phyloP scores from a whole-genome alignment of 2,797 vertebrate species.

The Takifugu ocellatus region DNA sequence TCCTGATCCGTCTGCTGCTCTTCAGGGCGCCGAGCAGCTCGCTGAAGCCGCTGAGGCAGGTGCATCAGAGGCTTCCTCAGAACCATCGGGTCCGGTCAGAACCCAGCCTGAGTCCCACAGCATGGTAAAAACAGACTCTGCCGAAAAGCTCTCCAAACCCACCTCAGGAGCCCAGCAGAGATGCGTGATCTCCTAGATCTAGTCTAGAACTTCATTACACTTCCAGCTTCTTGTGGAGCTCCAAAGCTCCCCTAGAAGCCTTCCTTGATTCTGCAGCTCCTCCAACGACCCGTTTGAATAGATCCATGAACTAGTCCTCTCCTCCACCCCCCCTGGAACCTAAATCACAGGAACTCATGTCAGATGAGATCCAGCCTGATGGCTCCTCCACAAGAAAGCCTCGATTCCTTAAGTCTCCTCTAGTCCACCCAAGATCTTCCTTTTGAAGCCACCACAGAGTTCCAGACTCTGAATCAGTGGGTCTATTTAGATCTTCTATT shows the following conservation, averaged over 20 bases:
- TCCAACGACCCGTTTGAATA: neutral
- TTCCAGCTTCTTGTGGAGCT: slow-evolving; percentile 9
- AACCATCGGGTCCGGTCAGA: slow-evolving; percentile 49
- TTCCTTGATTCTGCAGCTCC: neutral
- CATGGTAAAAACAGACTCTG: slow-evolving; percentile 73
- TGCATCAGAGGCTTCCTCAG: slow-evolving; percentile 50
- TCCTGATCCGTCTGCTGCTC: neutral
- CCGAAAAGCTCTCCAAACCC: slow-evolving; percentile 51
- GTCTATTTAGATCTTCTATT: neutral
- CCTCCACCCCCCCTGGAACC: neutral
- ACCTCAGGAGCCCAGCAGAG: slow-evolving; percentile 55
- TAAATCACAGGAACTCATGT: neutral
- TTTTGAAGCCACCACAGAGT: too few species aligned
- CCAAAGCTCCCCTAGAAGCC: neutral
- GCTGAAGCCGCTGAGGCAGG: slow-evolving; percentile 47
- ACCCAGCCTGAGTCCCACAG: slow-evolving; percentile 57
- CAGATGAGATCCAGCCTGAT: neutral
- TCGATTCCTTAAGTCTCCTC: too few species aligned
- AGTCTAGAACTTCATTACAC: slow-evolving; percentile 12
- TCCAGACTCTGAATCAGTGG: too few species aligned
- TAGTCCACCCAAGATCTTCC: neutral
- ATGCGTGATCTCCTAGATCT: slow-evolving; percentile 75
- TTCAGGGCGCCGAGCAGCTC: slow-evolving; percentile 54
- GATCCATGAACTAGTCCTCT: neutral
- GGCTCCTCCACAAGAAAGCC: neutral